Evolutionary conservation across 2,113 vertebrate species (phyloP).

Genomic region (human (Homo sapiens)): DNA sequence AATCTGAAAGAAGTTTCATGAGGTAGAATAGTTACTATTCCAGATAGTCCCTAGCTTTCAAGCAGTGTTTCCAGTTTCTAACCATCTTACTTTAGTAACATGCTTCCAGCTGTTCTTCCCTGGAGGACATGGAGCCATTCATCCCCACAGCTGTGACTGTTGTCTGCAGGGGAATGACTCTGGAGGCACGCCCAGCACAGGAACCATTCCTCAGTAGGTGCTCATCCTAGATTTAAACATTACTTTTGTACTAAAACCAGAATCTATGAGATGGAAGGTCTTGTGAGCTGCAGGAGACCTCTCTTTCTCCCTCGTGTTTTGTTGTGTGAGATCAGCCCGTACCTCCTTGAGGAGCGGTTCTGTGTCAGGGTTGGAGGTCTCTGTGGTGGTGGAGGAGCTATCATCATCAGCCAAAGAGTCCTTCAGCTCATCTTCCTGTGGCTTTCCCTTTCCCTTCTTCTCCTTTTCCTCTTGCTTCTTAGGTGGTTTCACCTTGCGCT

Average conservation of each 20-base stretch:
- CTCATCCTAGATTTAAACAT: rapidly evolving
- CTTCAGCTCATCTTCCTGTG: slow-evolving; percentile 92
- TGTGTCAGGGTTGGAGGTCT: slow-evolving; percentile 97
- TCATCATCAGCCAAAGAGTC: slow-evolving; percentile 95
- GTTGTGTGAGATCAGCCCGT: rapidly evolving
- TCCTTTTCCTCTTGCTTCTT: slow-evolving; percentile 94
- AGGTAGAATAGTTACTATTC: neutral
- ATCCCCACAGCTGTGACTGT: neutral
- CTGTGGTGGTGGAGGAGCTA: slow-evolving; percentile 98
- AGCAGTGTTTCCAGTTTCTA: neutral
- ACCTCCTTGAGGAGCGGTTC: slow-evolving; percentile 96
- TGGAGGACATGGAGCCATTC: neutral
- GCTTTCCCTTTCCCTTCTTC: slow-evolving; percentile 89
- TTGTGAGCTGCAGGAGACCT: neutral
- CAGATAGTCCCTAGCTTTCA: neutral
- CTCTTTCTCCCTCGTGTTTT: neutral
- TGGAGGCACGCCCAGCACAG: neutral
- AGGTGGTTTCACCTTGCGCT: slow-evolving; percentile 91
- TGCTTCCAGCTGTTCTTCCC: neutral
- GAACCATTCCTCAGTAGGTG: neutral
- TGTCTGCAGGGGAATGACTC: neutral
- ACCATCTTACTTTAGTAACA: neutral
- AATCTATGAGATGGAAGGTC: rapidly evolving
- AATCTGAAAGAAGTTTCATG: neutral
- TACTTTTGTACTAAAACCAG: neutral